These are phyloP conservation scores for Caenorhabditis sp. DNA, from an alignment of 2,888 invertebrate genomes.

Conservation along the genomic window DNA sequence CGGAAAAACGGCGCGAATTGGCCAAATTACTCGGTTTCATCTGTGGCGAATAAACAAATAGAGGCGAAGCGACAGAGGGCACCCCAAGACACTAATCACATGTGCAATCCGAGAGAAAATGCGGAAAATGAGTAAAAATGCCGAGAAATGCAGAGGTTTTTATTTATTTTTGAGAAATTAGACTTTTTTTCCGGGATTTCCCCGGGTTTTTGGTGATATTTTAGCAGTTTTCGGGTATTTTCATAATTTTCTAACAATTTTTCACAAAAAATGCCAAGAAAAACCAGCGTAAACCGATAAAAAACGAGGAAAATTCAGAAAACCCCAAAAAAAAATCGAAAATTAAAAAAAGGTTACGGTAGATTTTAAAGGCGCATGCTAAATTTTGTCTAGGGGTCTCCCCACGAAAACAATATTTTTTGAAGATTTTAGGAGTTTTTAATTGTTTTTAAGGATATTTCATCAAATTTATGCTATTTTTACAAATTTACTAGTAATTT, in stretches of 20 bases:
- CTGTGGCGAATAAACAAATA: conserved; percentile 33
- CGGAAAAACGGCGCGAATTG: conserved; percentile 21
- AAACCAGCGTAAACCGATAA: not conserved
- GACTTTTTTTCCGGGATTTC: conserved; percentile 3
- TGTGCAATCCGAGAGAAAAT: conserved; percentile 44
- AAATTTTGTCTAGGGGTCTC: too few relatives aligned
- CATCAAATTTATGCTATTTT: too few relatives aligned
- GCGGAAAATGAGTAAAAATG: conserved; percentile 24
- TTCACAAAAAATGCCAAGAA: not conserved
- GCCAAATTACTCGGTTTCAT: conserved; percentile 40
- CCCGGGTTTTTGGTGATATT: not conserved
- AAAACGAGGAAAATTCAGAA: not conserved
- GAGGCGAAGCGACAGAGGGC: conserved; percentile 7
- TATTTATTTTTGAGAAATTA: too few relatives aligned
- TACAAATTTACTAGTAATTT: too few relatives aligned
- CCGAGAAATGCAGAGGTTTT: too few relatives aligned
- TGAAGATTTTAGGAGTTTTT: too few relatives aligned
- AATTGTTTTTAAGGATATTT: too few relatives aligned
- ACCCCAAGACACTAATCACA: conserved; percentile 44
- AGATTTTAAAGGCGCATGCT: too few relatives aligned
- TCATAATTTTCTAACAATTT: not conserved
- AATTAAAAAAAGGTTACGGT: too few relatives aligned
- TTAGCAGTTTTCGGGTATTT: not conserved
- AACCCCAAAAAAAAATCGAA: too few relatives aligned
- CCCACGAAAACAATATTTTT: too few relatives aligned